phyloP scores from a whole-genome alignment of 2,797 vertebrate genomes.

The Moxostoma hubbsi region DNA sequence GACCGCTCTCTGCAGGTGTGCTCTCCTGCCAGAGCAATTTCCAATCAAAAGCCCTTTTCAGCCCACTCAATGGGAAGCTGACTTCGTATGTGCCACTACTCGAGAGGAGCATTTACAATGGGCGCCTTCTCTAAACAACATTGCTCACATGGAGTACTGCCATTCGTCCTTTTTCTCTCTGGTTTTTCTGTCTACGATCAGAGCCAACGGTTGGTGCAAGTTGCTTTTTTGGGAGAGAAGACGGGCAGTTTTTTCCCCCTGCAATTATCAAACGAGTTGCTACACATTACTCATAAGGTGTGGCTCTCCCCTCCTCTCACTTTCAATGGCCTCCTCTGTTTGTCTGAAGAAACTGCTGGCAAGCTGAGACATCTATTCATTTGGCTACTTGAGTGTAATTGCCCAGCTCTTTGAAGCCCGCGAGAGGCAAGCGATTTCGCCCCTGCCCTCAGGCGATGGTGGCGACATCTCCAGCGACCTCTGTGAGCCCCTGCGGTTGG shows the following conservation, averaged over 20 bases:
- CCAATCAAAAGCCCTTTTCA: conserved; percentile 86
- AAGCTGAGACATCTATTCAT: conserved; percentile 70
- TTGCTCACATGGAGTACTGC: conserved; percentile 81
- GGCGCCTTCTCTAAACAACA: conserved; percentile 79
- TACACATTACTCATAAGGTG: conserved; percentile 68
- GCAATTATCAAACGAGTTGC: conserved; percentile 65
- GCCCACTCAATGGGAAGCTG: conserved; percentile 82
- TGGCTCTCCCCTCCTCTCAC: conserved; percentile 60
- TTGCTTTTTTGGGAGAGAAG: conserved; percentile 50
- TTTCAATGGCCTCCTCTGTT: conserved; percentile 71
- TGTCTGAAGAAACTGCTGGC: conserved; percentile 67
- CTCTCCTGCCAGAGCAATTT: conserved; percentile 85
- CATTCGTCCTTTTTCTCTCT: conserved; percentile 71
- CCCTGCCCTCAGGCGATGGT: conserved; percentile 68
- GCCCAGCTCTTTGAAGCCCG: conserved; percentile 75
- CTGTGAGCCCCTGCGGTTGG: conserved; percentile 61
- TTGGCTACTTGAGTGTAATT: conserved; percentile 74
- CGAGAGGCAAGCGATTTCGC: conserved; percentile 73
- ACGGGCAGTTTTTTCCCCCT: conserved; percentile 54
- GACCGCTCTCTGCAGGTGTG: conserved; percentile 86
- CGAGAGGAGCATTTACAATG: conserved; percentile 82
- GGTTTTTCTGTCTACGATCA: conserved; percentile 56
- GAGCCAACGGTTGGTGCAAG: conserved; percentile 59
- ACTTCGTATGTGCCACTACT: conserved; percentile 75
- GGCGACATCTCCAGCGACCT: conserved; percentile 67